Conservation (phyloP, 2,797 vertebrate species). For the Tiaroga cobitis region DNA sequence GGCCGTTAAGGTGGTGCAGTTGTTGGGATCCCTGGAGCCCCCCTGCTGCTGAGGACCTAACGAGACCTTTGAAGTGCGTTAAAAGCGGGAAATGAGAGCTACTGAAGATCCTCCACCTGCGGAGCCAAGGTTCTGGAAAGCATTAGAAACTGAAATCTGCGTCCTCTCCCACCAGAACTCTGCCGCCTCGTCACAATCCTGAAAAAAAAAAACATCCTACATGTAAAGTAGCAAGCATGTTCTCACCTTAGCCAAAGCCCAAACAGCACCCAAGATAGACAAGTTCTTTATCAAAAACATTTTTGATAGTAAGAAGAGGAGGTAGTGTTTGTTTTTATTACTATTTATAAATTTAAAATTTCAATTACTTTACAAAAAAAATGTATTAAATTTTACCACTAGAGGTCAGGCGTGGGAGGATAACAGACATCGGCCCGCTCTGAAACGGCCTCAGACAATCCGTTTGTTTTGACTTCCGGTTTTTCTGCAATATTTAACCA, state of each 20-base stretch:
- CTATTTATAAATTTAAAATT: not conserved
- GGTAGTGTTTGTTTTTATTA: slow-evolving; percentile 6
- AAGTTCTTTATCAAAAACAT: not conserved
- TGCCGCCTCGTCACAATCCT: slow-evolving; percentile 14
- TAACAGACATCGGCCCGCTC: not conserved
- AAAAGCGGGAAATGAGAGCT: slow-evolving; percentile 59
- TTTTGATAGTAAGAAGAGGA: slow-evolving; percentile 33
- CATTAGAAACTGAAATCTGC: slow-evolving; percentile 45
- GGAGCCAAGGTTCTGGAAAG: slow-evolving; percentile 56
- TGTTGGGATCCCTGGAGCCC: slow-evolving; percentile 40
- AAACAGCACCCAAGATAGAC: slow-evolving; percentile 8
- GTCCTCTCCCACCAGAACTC: slow-evolving; percentile 35
- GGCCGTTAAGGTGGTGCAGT: slow-evolving; percentile 52
- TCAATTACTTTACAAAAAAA: not conserved
- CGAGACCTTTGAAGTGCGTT: slow-evolving; percentile 60
- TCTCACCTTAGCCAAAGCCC: slow-evolving; percentile 33
- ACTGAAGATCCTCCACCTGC: slow-evolving; percentile 56
- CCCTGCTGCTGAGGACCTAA: slow-evolving; percentile 51
- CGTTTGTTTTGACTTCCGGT: slow-evolving; percentile 43
- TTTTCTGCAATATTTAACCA: slow-evolving; percentile 55
- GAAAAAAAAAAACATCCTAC: not conserved
- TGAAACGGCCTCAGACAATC: slow-evolving; percentile 42
- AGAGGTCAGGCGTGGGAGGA: slow-evolving; percentile 45
- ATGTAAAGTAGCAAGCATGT: slow-evolving; percentile 36
- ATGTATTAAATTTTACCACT: slow-evolving; percentile 28